A percentile compares a stretch with the other conserved stretches of the same genome.
Evolutionary conservation across 2,113 vertebrate species (phyloP).

Genomic region (Aviceda subcristata): DNA sequence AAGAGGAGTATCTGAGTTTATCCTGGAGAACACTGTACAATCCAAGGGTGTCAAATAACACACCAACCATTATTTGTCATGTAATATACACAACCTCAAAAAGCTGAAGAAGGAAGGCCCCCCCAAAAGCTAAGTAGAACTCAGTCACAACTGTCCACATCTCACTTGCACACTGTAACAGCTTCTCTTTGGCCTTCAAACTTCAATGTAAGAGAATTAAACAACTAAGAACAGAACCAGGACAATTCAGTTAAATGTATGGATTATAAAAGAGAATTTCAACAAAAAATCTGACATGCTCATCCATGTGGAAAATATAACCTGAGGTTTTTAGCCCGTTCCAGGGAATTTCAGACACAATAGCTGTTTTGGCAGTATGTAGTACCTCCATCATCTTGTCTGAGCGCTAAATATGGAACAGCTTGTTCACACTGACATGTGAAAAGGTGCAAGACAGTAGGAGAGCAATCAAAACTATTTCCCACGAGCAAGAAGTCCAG

Average conservation of each 20-base stretch:
- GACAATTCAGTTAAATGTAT: accelerated
- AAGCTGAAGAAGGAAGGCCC: not conserved
- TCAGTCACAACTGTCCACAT: not conserved
- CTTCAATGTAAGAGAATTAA: not conserved
- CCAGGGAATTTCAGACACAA: not conserved
- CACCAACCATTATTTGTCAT: accelerated
- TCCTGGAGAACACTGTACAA: not conserved
- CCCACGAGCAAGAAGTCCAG: not conserved
- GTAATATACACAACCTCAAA: accelerated
- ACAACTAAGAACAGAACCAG: not conserved
- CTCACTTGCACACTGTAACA: accelerated
- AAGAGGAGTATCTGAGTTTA: not conserved
- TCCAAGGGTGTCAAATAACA: accelerated
- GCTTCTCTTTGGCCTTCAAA: not conserved
- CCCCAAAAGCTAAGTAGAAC: not conserved
- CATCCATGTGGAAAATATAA: not conserved
- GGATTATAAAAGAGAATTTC: not conserved
- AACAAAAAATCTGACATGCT: not conserved
- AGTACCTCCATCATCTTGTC: not conserved
- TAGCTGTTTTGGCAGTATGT: not conserved
- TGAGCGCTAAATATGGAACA: not conserved
- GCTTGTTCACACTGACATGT: not conserved
- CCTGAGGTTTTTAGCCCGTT: not conserved
- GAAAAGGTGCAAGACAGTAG: not conserved
- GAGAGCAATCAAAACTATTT: not conserved